Conservation (phyloP, 2,888 invertebrate genomes). For the Galerucella nymphaeae region DNA sequence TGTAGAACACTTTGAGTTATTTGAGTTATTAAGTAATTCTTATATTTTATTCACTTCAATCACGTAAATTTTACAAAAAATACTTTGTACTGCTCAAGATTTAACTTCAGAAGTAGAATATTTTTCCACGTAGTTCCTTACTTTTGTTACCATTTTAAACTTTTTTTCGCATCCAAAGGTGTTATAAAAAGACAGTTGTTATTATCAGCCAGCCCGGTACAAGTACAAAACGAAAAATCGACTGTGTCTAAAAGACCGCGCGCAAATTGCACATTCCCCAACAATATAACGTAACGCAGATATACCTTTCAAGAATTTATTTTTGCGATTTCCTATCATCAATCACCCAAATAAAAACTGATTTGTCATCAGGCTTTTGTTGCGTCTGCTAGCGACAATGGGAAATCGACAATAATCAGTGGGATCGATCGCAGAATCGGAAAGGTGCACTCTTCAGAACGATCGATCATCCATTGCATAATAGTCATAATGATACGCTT, state of each 20-base stretch:
- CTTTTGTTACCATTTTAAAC: no score
- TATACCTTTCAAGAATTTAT: slow-evolving; percentile 26
- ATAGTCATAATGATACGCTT: slow-evolving; percentile 59
- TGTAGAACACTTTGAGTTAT: no score
- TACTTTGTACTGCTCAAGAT: no score
- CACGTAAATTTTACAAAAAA: no score
- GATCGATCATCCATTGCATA: slow-evolving; percentile 54
- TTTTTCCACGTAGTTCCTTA: no score
- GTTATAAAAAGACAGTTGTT: not conserved
- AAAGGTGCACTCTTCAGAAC: slow-evolving; percentile 44
- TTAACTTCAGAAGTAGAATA: no score
- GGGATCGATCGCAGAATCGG: slow-evolving; percentile 39
- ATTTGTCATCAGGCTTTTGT: slow-evolving; percentile 58
- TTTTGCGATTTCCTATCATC: slow-evolving; percentile 46
- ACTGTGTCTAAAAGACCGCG: slow-evolving; percentile 5
- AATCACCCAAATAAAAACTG: slow-evolving; percentile 57
- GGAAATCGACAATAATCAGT: slow-evolving; percentile 52
- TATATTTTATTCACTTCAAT: no score
- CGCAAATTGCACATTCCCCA: not conserved
- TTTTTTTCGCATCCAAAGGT: no score
- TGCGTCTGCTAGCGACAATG: slow-evolving; percentile 38
- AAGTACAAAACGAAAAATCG: slow-evolving; percentile 3
- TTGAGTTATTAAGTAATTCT: no score
- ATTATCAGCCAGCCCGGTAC: not conserved
- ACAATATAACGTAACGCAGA: not conserved